Evolutionary conservation across 2,797 vertebrate species (phyloP).

Genomic region (Micropoecilia bifurca): DNA sequence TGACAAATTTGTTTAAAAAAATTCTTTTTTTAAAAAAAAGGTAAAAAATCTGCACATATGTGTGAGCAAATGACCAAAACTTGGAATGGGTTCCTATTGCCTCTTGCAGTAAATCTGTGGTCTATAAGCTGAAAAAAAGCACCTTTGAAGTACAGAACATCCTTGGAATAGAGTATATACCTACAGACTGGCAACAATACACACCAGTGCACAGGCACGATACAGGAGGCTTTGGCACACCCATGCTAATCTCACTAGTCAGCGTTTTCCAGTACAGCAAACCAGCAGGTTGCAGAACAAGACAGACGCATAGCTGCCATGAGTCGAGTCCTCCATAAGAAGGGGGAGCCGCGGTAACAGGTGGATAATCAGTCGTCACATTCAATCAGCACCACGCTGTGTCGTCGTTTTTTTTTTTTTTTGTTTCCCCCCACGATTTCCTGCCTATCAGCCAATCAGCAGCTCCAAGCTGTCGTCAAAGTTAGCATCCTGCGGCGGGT

Average conservation of each 20-base stretch:
- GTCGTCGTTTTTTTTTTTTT: conserved; percentile 30
- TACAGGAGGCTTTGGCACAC: conserved; percentile 81
- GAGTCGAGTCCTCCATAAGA: conserved; percentile 59
- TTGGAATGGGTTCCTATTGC: conserved; percentile 69
- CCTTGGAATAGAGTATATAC: conserved; percentile 62
- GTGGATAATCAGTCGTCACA: conserved; percentile 68
- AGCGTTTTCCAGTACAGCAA: conserved; percentile 71
- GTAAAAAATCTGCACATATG: conserved; percentile 15
- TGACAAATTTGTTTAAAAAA: background rate
- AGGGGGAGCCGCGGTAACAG: conserved; percentile 57
- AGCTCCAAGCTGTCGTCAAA: conserved; percentile 96
- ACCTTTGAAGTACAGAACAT: conserved; percentile 66
- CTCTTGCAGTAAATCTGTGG: conserved; percentile 65
- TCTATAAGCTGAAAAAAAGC: conserved; percentile 55
- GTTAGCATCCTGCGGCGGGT: conserved; percentile 90
- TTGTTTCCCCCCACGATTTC: conserved; percentile 16
- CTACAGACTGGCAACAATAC: conserved; percentile 68
- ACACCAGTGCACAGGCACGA: conserved; percentile 77
- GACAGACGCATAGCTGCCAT: conserved; percentile 93
- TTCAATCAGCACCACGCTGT: conserved; percentile 69
- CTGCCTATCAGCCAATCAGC: conserved; percentile 82
- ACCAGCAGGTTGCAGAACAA: conserved; percentile 80
- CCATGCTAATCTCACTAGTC: conserved; percentile 76
- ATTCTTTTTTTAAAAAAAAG: background rate
- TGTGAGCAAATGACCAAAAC: conserved; percentile 46